phyloP scores from a whole-genome alignment of 2,113 vertebrate species.

The Microcebus ravelobensis region DNA sequence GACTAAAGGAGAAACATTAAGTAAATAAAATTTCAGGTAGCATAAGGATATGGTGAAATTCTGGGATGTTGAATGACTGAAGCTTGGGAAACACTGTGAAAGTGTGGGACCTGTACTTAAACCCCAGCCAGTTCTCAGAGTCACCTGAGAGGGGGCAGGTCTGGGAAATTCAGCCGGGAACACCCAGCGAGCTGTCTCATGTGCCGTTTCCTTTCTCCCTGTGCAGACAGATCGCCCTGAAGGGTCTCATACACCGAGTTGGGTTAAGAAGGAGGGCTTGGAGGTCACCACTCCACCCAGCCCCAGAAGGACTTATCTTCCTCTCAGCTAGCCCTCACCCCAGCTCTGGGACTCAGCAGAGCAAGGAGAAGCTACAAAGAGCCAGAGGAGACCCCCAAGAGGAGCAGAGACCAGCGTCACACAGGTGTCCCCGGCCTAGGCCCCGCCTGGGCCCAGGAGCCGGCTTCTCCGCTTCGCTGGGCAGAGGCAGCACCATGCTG shows the following conservation, averaged over 20 bases:
- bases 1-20: constrained; percentile 40
- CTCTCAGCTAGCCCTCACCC: not conserved
- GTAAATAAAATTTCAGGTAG: constrained; percentile 36
- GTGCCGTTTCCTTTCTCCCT: not conserved
- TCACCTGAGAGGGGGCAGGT: not conserved
- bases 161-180: not conserved
- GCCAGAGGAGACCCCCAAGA: not conserved
- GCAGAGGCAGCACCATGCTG: constrained; percentile 70
- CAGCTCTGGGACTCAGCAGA: not conserved
- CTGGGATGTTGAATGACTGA: not conserved
- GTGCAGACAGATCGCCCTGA: not conserved
- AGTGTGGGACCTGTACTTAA: not conserved
- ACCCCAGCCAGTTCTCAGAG: not conserved
- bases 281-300: not conserved
- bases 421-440: not conserved
- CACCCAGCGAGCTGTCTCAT: not conserved
- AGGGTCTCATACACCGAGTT: not conserved
- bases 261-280: not conserved
- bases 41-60: not conserved
- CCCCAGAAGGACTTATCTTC: not conserved
- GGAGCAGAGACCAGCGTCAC: not conserved
- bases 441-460: not conserved
- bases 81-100: not conserved
- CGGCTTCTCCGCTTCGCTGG: accelerated
- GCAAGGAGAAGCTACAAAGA: not conserved